phyloP scores from a whole-genome alignment of 2,888 invertebrate genomes.

The Heteromyza rotundicornis region DNA sequence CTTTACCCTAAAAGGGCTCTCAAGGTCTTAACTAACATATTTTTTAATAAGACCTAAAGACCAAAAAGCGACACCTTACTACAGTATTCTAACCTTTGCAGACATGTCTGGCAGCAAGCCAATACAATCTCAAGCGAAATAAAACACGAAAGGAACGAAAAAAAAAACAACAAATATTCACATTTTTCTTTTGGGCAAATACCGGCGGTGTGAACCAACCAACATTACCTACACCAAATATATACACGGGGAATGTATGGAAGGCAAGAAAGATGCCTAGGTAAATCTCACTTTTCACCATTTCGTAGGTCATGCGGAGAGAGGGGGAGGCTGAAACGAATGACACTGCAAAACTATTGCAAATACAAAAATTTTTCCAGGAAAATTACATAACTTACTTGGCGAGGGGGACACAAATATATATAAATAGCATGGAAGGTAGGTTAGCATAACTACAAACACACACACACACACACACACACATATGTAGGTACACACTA shows the following conservation, averaged over 20 bases:
- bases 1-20: too few relatives aligned
- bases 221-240: not conserved
- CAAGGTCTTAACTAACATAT: too few relatives aligned
- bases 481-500: slow-evolving; percentile 6
- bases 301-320: too few relatives aligned
- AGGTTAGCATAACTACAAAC: not conserved
- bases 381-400: slow-evolving; percentile 23
- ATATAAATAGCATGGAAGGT: not conserved
- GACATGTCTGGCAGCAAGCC: slow-evolving; percentile 13
- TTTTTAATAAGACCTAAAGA: not conserved
- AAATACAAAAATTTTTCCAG: slow-evolving; percentile 6
- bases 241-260: not conserved
- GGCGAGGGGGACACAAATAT: not conserved
- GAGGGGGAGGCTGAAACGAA: slow-evolving; percentile 2
- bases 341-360: slow-evolving; percentile 11
- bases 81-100: not conserved
- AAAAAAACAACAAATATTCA: too few relatives aligned
- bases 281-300: not conserved
- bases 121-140: not conserved
- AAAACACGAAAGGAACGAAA: not conserved
- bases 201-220: too few relatives aligned
- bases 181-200: not conserved
- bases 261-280: not conserved
- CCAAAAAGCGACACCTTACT: not conserved
- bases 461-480: slow-evolving; percentile 5